Conservation (phyloP, 1,140 invertebrate species). For the Brachionus angularis region DNA sequence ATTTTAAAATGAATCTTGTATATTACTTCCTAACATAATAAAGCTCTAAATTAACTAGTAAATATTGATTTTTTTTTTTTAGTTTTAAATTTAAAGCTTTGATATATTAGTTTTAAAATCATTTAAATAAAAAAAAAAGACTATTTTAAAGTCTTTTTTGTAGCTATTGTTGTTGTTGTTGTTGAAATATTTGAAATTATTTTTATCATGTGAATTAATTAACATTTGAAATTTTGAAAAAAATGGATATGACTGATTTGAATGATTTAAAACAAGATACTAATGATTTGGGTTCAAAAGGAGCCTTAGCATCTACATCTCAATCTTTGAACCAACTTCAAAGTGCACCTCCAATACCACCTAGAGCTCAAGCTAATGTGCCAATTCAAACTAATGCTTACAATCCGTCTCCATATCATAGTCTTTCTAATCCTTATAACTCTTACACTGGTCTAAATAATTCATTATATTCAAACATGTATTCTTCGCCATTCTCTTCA, state of each 20-base stretch:
- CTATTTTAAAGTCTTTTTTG: no score
- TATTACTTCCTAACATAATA: no score
- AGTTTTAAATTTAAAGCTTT: no score
- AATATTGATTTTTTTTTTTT: no score
- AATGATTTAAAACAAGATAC: conserved; percentile 17
- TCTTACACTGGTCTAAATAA: conserved; percentile 19
- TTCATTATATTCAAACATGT: conserved; percentile 17
- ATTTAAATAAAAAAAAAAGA: no score
- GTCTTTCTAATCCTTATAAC: neutral
- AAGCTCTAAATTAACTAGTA: no score
- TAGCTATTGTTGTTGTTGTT: no score
- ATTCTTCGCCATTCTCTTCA: conserved; percentile 3
- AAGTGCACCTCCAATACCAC: conserved; percentile 19
- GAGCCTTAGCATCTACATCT: neutral
- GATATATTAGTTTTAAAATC: no score
- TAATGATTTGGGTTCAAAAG: neutral
- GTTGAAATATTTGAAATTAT: no score
- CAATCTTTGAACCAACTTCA: conserved; percentile 22
- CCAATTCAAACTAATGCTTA: conserved; percentile 8
- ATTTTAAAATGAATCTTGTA: no score
- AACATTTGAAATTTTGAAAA: no score
- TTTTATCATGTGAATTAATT: no score
- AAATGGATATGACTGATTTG: conserved; percentile 16
- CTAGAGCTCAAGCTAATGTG: neutral
- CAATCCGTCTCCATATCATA: neutral